These are phyloP conservation scores for Chitala chitala DNA, from an alignment of 2,113 vertebrate genomes.

Conservation along the genomic window DNA sequence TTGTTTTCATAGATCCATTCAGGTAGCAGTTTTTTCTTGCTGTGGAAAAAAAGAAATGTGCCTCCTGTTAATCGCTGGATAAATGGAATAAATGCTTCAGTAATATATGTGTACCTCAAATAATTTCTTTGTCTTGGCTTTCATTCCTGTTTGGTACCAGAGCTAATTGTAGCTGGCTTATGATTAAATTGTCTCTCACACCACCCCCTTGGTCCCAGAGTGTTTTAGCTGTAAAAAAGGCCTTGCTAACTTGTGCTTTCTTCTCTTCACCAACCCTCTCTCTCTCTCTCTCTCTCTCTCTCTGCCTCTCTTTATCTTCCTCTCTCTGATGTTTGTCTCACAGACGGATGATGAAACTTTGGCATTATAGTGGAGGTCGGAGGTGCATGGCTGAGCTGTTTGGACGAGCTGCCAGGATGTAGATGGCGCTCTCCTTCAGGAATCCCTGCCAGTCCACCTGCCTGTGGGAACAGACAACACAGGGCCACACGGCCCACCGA, in stretches of 20 bases:
- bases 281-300: background rate
- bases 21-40: background rate
- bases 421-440: slow-evolving; percentile 78
- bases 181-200: slow-evolving; percentile 5
- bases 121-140: background rate
- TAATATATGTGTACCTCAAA: background rate
- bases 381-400: slow-evolving; percentile 87
- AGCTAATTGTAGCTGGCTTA: background rate
- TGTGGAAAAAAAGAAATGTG: background rate
- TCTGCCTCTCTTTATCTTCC: background rate
- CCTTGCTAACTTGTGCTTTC: background rate
- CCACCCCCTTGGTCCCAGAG: background rate
- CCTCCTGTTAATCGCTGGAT: background rate
- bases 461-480: background rate
- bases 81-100: slow-evolving; percentile 15
- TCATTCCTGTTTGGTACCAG: slow-evolving; percentile 12
- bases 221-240: background rate
- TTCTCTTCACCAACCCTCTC: background rate
- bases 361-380: slow-evolving; percentile 70
- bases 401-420: slow-evolving; percentile 82
- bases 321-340: slow-evolving; percentile 10
- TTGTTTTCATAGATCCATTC: background rate
- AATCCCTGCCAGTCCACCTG: slow-evolving; percentile 69
- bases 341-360: background rate
- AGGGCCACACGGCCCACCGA: no score